Evolutionary conservation across 2,888 invertebrate species (phyloP), one percentile per base, ranked within the genome.

Genomic region (Polia nebulosa): DNA sequence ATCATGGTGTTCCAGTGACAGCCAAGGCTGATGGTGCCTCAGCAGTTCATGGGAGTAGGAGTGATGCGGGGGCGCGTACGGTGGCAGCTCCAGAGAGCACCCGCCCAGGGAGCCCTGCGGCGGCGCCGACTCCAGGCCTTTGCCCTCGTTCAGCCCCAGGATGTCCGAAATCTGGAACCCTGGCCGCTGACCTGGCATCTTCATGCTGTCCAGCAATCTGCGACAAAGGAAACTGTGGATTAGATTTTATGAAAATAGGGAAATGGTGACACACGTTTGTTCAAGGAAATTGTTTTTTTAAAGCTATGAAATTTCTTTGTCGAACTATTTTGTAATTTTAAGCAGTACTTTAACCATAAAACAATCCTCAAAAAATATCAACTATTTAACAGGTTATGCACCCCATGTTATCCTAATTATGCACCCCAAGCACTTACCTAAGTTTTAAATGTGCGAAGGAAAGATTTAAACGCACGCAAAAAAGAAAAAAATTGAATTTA

Each of bases 141-240:
- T 92, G 76, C 96, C 96, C 82, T 98, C 98, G 87, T 98, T 98
- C 85, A 99, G 96, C 85, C 99, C 99, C 87, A 99, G 96, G 88
- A 99, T 99, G 92, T 99, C 99, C 85, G 98, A 98, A 87, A 99
- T 99, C 88, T 98, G 98, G 93, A 99, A 99, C 72, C 99, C 98
- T 0, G 98, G 96, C 83, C 97, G 96, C 87, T 97, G 97, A 61
- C 97, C 97, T 0, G 97, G 97, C 96, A 97, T 97, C 93, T 98
- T 98, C 96, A 98, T 97, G 85, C 97, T 97, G 91, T 98, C 98
- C 90, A 98, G 94, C 72, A 98, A 95, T 88, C 98, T 98, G 96
- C 27, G 62, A 76, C 78, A 76, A 83, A 78, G 49, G 76, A 81
- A 79, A 77, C 58, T 64, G 75, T 69, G 29, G 57, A 36, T 68